Conservation (phyloP, 2,113 vertebrate genomes). For the Xyliphius kryptos region DNA sequence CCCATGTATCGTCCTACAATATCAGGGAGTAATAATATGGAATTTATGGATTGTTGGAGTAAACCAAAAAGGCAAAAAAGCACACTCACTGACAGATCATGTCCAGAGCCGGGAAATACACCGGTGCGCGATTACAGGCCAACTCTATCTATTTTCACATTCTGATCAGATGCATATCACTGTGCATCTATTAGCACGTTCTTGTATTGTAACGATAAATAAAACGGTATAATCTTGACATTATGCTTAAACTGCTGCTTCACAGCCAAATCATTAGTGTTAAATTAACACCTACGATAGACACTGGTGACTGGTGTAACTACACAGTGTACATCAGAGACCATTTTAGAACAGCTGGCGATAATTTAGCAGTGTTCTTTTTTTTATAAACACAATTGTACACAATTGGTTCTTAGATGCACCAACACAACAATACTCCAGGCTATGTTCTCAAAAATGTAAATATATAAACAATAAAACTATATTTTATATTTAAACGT, state of each 20-base stretch:
- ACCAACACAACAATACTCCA: no score
- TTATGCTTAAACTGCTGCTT: conserved; percentile 28
- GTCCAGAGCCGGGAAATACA: no score
- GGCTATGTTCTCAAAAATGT: no score
- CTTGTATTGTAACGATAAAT: conserved; percentile 16
- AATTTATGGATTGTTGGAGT: no score
- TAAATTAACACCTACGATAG: conserved; percentile 29
- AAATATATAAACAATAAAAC: background rate
- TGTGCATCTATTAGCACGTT: conserved; percentile 8
- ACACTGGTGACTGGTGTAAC: conserved; percentile 15
- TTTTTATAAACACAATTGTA: background rate
- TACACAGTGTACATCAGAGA: conserved; percentile 26
- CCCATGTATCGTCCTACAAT: no score
- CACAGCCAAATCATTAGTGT: conserved; percentile 29
- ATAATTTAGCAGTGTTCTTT: conserved; percentile 3
- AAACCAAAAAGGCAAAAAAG: no score
- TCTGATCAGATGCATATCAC: no score
- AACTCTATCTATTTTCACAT: no score
- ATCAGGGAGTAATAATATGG: no score
- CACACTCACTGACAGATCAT: no score
- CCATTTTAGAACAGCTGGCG: conserved; percentile 28
- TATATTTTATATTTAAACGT: background rate
- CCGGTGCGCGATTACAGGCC: no score
- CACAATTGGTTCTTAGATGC: no score
- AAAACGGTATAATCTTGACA: conserved; percentile 19